These are phyloP conservation scores for Temnothorax curvispinosus DNA, from an alignment of 1,140 invertebrate species.

Conservation along the genomic window DNA sequence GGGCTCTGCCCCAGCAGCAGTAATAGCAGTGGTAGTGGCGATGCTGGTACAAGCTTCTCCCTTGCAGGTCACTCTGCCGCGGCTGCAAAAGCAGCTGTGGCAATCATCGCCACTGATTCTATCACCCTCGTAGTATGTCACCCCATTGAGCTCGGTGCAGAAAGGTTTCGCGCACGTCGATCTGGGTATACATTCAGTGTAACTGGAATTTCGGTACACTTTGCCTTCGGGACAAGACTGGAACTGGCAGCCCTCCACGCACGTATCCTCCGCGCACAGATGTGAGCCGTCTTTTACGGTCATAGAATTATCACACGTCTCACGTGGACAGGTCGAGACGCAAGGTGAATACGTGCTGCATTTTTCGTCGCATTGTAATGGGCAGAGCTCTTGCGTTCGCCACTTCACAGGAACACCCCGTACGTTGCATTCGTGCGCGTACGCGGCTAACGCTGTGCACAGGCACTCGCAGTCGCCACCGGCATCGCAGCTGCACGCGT, in stretches of 20 bases:
- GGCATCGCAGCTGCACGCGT: conserved; percentile 94
- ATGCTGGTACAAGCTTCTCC: conserved; percentile 88
- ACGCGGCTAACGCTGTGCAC: conserved; percentile 94
- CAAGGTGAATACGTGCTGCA: conserved; percentile 93
- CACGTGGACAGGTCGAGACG: conserved; percentile 91
- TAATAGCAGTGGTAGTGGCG: conserved; percentile 55
- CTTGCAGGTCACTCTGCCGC: conserved; percentile 89
- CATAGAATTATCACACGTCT: conserved; percentile 94
- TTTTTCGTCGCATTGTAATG: conserved; percentile 94
- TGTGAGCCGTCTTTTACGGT: conserved; percentile 87
- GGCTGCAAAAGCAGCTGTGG: conserved; percentile 91
- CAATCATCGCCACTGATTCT: conserved; percentile 90
- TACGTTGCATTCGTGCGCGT: conserved; percentile 92
- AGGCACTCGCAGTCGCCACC: conserved; percentile 96
- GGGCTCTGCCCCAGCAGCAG: conserved; percentile 79
- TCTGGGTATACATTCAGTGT: conserved; percentile 90
- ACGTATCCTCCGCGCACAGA: conserved; percentile 90
- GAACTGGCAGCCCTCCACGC: conserved; percentile 92
- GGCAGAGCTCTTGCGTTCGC: conserved; percentile 93
- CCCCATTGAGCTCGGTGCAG: conserved; percentile 90
- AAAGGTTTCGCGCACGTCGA: conserved; percentile 89
- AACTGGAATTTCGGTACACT: conserved; percentile 90
- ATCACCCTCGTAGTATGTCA: conserved; percentile 91
- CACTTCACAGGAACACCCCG: conserved; percentile 91
- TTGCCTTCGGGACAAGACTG: conserved; percentile 90